Evolutionary conservation across 2,888 invertebrate species (phyloP).

Genomic region (Sinotaia quadrata): DNA sequence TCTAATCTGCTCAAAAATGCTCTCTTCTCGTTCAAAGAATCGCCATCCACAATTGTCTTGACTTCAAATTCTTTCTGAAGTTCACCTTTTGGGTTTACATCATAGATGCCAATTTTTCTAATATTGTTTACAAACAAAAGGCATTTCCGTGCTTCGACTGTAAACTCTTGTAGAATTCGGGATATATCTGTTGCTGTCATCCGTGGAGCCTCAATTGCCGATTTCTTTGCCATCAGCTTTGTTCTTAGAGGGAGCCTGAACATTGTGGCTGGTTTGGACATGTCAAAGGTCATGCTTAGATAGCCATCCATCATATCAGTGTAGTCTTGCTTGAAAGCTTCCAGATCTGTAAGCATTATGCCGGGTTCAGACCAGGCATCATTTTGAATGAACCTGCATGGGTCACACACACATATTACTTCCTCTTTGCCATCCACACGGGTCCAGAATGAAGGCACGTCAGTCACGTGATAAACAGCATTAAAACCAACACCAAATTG

Average conservation of each 20-base stretch:
- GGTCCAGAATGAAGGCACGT: conserved; percentile 66
- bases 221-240: conserved; percentile 45
- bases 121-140: conserved; percentile 64
- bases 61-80: conserved; percentile 37
- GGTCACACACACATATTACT: conserved; percentile 53
- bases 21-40: conserved; percentile 11
- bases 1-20: conserved; percentile 16
- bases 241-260: conserved; percentile 65
- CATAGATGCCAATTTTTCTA: conserved; percentile 44
- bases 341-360: conserved; percentile 33
- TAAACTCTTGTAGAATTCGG: conserved; percentile 47
- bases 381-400: conserved; percentile 44
- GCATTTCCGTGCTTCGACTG: conserved; percentile 52
- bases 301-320: conserved; percentile 54
- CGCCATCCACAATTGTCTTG: conserved; percentile 14
- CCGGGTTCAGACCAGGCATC: conserved; percentile 46
- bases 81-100: conserved; percentile 33
- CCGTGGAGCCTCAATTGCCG: conserved; percentile 49
- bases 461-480: conserved; percentile 69
- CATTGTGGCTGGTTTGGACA: conserved; percentile 51
- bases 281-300: conserved; percentile 42
- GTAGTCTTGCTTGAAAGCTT: conserved; percentile 37
- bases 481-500: conserved; percentile 71
- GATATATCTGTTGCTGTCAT: conserved; percentile 38
- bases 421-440: conserved; percentile 42